phyloP scores from a whole-genome alignment of 2,113 vertebrate species.

The Protomyctophum bolini region DNA sequence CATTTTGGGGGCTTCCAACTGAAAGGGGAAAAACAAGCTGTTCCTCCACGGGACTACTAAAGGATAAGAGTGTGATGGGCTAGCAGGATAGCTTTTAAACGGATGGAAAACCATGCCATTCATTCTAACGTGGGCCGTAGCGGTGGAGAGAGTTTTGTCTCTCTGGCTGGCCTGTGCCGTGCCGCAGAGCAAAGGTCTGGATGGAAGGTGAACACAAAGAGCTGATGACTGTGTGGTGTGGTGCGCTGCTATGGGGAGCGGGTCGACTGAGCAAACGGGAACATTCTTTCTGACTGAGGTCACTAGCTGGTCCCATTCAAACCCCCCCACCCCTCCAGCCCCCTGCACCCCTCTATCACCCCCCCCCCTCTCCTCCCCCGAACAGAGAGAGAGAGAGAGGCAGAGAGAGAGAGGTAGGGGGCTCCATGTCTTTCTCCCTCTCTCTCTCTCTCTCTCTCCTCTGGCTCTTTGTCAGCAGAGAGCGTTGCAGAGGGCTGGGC shows the following conservation, averaged over 20 bases:
- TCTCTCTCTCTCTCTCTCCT: slow-evolving; percentile 45
- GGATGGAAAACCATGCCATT: slow-evolving; percentile 46
- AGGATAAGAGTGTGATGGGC: slow-evolving; percentile 11
- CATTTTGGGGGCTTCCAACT: slow-evolving; percentile 50
- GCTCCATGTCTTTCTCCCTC: slow-evolving; percentile 47
- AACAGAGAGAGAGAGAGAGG: slow-evolving; percentile 63
- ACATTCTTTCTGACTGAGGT: slow-evolving; percentile 94
- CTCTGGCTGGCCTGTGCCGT: slow-evolving; percentile 73
- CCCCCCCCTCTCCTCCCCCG: slow-evolving; percentile 58
- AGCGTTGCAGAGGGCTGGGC: slow-evolving; percentile 28
- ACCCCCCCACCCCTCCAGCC: slow-evolving; percentile 78
- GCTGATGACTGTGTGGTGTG: slow-evolving; percentile 81
- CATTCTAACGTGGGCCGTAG: slow-evolving; percentile 47
- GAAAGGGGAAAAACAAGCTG: slow-evolving; percentile 19
- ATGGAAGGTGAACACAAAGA: slow-evolving; percentile 81
- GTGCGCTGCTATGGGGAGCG: slow-evolving; percentile 78
- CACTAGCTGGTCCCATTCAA: slow-evolving; percentile 92
- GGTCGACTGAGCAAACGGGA: slow-evolving; percentile 89
- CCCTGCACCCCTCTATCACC: slow-evolving; percentile 64
- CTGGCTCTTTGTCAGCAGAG: slow-evolving; percentile 75
- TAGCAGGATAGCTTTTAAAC: slow-evolving; percentile 18
- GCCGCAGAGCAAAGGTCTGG: background rate
- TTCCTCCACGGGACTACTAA: slow-evolving; percentile 19
- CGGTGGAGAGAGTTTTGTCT: slow-evolving; percentile 48
- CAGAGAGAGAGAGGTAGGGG: slow-evolving; percentile 9